Evolutionary conservation across 2,113 vertebrate genomes (phyloP).

Genomic region (Aplodontia rufa): DNA sequence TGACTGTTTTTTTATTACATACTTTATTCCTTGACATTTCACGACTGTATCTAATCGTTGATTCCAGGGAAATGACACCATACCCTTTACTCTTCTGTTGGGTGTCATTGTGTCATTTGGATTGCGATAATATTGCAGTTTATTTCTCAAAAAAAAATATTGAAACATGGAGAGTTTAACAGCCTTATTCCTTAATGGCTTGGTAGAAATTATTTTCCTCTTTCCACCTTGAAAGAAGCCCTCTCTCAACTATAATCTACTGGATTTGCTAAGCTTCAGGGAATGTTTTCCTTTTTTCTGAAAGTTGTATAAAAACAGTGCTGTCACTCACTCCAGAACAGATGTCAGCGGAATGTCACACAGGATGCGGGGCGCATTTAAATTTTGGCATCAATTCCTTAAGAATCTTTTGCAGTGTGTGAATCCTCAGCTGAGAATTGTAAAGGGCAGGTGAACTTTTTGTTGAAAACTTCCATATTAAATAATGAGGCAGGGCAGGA

Average conservation of each 20-base stretch:
- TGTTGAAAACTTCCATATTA: not conserved
- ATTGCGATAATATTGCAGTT: not conserved
- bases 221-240: not conserved
- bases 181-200: not conserved
- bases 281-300: conserved; percentile 16
- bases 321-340: not conserved
- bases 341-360: not conserved
- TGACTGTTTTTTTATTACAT: not conserved
- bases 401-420: not conserved
- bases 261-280: conserved; percentile 9
- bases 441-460: not conserved
- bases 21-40: conserved; percentile 33
- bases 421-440: not conserved
- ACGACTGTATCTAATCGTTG: conserved; percentile 34
- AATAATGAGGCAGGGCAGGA: conserved; percentile 7
- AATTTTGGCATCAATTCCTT: not conserved
- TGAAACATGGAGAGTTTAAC: not conserved
- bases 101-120: conserved; percentile 26
- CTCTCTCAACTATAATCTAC: not conserved
- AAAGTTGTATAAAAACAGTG: not conserved
- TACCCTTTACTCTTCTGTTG: not conserved
- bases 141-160: conserved; percentile 26
- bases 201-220: conserved; percentile 12
- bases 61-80: not conserved
- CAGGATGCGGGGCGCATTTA: not conserved